phyloP scores from a whole-genome alignment of 2,888 invertebrate species.

The Limenitis arthemis region DNA sequence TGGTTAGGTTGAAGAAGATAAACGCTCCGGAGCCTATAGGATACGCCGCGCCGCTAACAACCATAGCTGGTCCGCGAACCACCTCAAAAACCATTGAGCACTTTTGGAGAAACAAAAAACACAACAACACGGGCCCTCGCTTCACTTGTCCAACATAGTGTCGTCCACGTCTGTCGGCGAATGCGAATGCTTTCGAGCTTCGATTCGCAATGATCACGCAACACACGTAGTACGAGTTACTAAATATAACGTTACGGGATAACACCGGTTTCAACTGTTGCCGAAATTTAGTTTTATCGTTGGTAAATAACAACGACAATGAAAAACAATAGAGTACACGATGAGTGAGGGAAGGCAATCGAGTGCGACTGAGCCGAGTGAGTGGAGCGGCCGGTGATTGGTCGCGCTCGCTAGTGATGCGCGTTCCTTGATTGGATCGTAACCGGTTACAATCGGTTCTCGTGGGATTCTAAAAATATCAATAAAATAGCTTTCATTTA shows the following conservation, averaged over 20 bases:
- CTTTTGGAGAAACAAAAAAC: slow-evolving; percentile 30
- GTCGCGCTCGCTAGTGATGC: slow-evolving; percentile 54
- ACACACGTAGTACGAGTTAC: slow-evolving; percentile 5
- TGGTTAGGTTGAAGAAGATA: slow-evolving; percentile 62
- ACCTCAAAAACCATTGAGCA: slow-evolving; percentile 62
- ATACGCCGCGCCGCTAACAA: slow-evolving; percentile 45
- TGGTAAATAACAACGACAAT: slow-evolving; percentile 35
- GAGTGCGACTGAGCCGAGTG: slow-evolving; percentile 61
- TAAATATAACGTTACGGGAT: slow-evolving; percentile 27
- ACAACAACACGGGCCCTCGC: slow-evolving; percentile 17
- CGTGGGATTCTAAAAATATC: too few species aligned
- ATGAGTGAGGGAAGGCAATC: slow-evolving; percentile 38
- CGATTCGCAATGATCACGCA: slow-evolving; percentile 7
- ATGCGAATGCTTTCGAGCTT: neutral
- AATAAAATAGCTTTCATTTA: too few species aligned
- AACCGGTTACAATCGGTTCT: slow-evolving; percentile 64
- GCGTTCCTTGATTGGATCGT: slow-evolving; percentile 53
- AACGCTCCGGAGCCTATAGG: slow-evolving; percentile 58
- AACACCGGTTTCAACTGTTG: slow-evolving; percentile 34
- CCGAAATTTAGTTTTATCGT: slow-evolving; percentile 31
- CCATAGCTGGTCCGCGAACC: slow-evolving; percentile 55
- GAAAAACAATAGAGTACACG: slow-evolving; percentile 33
- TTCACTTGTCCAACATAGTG: slow-evolving; percentile 68
- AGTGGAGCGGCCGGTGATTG: slow-evolving; percentile 55
- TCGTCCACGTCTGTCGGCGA: slow-evolving; percentile 4